These are phyloP conservation scores for Andrena chrysosceles DNA, from an alignment of 2,888 invertebrate genomes.

Conservation along the genomic window DNA sequence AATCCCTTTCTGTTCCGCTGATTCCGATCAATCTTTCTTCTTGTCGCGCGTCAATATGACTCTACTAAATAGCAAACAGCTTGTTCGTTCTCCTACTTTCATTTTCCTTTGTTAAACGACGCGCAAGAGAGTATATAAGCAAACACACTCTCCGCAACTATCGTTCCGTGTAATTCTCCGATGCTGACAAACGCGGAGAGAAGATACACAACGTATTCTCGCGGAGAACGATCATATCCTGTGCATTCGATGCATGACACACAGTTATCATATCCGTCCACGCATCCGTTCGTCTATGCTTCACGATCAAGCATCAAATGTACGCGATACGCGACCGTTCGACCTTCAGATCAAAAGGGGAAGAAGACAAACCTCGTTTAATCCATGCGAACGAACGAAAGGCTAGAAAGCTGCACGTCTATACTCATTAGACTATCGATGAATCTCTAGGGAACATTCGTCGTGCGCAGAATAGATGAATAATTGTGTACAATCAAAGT, in stretches of 20 bases:
- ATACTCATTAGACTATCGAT: conserved; percentile 15
- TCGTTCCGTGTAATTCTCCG: background rate
- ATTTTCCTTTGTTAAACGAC: conserved; percentile 1
- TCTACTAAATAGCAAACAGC: conserved; percentile 20
- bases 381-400: conserved; percentile 10
- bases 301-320: conserved; percentile 25
- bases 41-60: conserved; percentile 1
- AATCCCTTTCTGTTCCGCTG: conserved; percentile 45
- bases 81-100: conserved; percentile 31
- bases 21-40: conserved; percentile 20
- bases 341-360: background rate
- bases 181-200: background rate
- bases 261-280: conserved; percentile 66
- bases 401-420: conserved; percentile 13
- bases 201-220: background rate
- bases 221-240: background rate
- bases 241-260: conserved; percentile 39
- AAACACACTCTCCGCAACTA: conserved; percentile 12
- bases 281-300: conserved; percentile 53
- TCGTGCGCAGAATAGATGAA: conserved; percentile 20
- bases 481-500: conserved; percentile 24
- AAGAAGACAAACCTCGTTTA: background rate
- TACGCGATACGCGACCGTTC: conserved; percentile 7
- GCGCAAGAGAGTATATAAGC: background rate
- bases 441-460: conserved; percentile 2